phyloP scores from a whole-genome alignment of 2,113 vertebrate genomes.

The Sclerurus mexicanus region DNA sequence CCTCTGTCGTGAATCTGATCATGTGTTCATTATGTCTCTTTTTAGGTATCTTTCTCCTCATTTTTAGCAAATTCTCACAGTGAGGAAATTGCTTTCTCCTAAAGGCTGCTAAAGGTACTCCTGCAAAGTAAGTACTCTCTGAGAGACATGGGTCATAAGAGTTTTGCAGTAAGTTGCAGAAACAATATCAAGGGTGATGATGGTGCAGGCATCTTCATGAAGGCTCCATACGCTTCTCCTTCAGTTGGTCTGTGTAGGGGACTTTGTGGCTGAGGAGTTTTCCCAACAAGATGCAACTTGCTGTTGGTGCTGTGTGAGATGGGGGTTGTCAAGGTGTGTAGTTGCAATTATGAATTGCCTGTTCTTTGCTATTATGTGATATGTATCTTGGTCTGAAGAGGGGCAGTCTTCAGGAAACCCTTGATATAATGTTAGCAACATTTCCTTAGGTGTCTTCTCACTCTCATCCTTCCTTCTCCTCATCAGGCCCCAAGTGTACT shows the following conservation, averaged over 20 bases:
- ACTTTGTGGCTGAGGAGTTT: neutral
- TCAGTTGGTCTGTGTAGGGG: neutral
- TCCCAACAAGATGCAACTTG: neutral
- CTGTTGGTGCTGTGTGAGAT: neutral
- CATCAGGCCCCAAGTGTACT: neutral
- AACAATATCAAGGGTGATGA: neutral
- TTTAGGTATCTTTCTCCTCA: neutral
- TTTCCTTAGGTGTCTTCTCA: neutral
- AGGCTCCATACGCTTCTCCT: fast-evolving
- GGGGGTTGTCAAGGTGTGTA: neutral
- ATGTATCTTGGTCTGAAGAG: neutral
- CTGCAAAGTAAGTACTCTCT: neutral
- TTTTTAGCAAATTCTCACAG: neutral
- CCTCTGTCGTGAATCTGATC: fast-evolving
- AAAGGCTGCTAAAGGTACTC: neutral
- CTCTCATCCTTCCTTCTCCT: neutral
- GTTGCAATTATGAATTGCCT: neutral
- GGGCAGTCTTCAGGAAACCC: neutral
- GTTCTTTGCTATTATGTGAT: neutral
- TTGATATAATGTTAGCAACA: neutral
- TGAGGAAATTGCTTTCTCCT: neutral
- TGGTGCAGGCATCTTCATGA: fast-evolving
- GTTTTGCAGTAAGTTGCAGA: neutral
- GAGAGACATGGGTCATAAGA: neutral
- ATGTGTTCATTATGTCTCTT: neutral